Base-by-base conservation (phyloP, 2,888 invertebrate genomes). In the Tenthredo distinguenda region DNA sequence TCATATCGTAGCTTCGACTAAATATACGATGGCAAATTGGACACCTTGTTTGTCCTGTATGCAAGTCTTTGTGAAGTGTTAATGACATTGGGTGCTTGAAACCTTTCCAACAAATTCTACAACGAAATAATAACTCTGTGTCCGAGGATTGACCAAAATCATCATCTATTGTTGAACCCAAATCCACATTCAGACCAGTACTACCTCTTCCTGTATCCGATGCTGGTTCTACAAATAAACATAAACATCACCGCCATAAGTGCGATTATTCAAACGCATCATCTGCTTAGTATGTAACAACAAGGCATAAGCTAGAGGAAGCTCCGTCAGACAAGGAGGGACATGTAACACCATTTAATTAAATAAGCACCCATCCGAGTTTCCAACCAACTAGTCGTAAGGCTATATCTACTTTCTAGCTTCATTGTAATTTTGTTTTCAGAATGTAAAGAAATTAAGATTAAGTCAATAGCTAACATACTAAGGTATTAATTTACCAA, bases 51-150 rank as follows among this genome's bases (percentile, higher is more conserved):
- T 95, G 95, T 40, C 96, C 96, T 83, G 95, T 95, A 89, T 96
- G 96, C 74, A 95, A 95, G 91, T 95, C 95, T 93, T 95, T 95
- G 90, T 96, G 96, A 82, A 95, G 93, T 85, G 95, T 95, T 90
- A 96, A 92, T 84, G 96, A 96, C 87, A 95, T 95, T 21, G 95
- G 95, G 92, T 95, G 95, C 91, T 95, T 95, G 91, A 96, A 96
- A 86, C 95, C 95, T 94, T 95, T 96, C 87, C 95, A 95, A 92
- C 96, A 96, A 88, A 95, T 93, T 91, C 95, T 95, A 93, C 96
- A 96, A 88, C 95, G 94, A 92, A 95, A 95, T 91, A 95, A 95
- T 88, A 95, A 92, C 88, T 95, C 95, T 87, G 95, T 94, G 93
- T 95, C 95, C 88, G 91, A 89, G 87, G 90, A 88, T 87, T 90